Evolutionary conservation across 2,113 vertebrate species (phyloP).

Genomic region (Anguilla rostrata): DNA sequence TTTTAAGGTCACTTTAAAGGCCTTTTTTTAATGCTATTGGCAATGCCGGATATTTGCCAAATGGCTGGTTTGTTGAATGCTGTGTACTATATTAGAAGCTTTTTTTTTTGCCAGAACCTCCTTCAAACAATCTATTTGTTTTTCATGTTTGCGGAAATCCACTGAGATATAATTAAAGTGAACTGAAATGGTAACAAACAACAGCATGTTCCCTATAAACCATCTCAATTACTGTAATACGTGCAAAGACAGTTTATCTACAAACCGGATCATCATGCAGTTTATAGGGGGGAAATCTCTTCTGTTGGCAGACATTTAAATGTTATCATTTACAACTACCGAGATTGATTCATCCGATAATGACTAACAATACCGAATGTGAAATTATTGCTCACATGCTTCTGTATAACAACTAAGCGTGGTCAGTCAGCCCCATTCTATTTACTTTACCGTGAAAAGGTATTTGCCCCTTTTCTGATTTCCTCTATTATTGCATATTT

Average conservation of each 20-base stretch:
- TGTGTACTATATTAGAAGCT: neutral
- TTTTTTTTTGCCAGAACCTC: neutral
- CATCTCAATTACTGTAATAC: constrained; percentile 25
- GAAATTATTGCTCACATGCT: neutral
- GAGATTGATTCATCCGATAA: constrained; percentile 11
- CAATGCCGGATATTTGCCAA: neutral
- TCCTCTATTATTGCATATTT: no score
- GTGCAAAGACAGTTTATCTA: constrained; percentile 47
- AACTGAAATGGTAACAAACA: constrained; percentile 35
- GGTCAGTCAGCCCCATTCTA: neutral
- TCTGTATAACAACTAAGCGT: neutral
- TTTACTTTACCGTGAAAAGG: neutral
- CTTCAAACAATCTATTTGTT: constrained; percentile 21
- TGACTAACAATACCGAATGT: neutral
- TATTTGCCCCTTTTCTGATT: no score
- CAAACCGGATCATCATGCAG: constrained; percentile 30
- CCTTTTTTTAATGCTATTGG: neutral
- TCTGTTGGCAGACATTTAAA: constrained; percentile 3
- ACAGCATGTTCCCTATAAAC: constrained; percentile 38
- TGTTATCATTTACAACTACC: constrained; percentile 25
- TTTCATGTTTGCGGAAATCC: neutral
- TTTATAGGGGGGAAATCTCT: constrained; percentile 37
- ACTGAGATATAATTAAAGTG: constrained; percentile 26
- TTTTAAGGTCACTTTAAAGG: neutral
- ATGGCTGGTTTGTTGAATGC: neutral